Base-by-base conservation (phyloP, 92 coral and sea anemone species). In the Palythoa grandiflora region DNA sequence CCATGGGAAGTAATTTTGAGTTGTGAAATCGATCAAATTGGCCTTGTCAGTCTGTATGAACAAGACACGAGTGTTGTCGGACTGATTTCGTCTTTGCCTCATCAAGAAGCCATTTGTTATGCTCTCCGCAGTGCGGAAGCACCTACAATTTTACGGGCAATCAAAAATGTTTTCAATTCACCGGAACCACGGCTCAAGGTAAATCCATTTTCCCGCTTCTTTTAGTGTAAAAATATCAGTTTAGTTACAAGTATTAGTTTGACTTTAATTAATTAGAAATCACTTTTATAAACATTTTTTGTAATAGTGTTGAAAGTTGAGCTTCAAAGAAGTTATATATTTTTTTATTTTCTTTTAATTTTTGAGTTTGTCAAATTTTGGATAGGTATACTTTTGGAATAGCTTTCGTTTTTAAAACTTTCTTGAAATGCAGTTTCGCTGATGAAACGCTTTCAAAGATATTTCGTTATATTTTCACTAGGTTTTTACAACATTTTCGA, bases 1-100 rank as follows among this genome's bases (percentile, higher is more conserved):
- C 99, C 99, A 5, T 97, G 97, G 97, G 96, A 93, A 80, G 92
- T 97, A 39, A 88, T 97, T 20, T 91, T 97, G 13, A 89, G 93
- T 85, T 94, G 92, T 52, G 93, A 89, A 60, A 79, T 97, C 68
- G 96, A 94, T 73, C 87, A 93, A 52, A 89, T 97, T 19, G 99
- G 99, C 14, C 93, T 91, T 38, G 94, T 94, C 16, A 94, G 92
- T 63, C 52, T 96, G 87, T 92, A 78, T 68, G 92, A 94, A 73
- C 95, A 88, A 53, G 95, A 95, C 76, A 57, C 87, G 3, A 89
- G 83, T 9, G 91, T 92, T 1, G 83, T 97, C 7, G 99, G 99
- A 6, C 84, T 92, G 38, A 90, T 96, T 48, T 93, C 88, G 17
- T 92, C 97, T 59, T 48, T 87, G 28, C 96, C 95, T 37, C 93